Evolutionary conservation across 2,888 invertebrate genomes (phyloP), one percentile per base, ranked within the genome.

Genomic region (Folsomia candida): DNA sequence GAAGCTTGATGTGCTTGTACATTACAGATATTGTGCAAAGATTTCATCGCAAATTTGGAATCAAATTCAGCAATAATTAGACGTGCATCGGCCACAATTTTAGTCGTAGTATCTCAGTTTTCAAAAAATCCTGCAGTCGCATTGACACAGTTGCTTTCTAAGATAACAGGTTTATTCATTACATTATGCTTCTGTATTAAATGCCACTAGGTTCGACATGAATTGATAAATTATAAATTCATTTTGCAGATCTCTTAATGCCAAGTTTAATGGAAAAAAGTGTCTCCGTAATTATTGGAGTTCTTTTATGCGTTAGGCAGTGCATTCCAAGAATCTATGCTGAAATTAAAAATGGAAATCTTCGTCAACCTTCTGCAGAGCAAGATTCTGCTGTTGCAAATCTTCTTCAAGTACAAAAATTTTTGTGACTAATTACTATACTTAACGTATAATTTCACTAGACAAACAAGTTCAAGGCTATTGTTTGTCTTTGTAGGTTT

Each of bases 31-130:
- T 81, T 93, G 28, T 84, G 91, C 29, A 89, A 88, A 81, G 87
- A 89, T 1, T 87, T 91, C 77, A 82, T 91, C 37, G 85, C 84
- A 0, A 91, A 91, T 81, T 84, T 90, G 67, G 86, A 87, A 51
- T 86, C 86, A 18, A 82, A 80, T 18, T 90, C 91, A 76, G 89
- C 94, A 2, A 90, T 90, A 1, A 89, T 93, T 72, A 86, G 95
- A 71, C 87, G 97, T 76, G 90, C 92, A 26, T 90, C 93, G 29
- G 89, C 94, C 0, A 88, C 87, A 66, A 92, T 92, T 83, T 88
- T 95, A 70, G 88, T 93, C 51, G 88, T 89, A 71, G 87, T 94
- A 68, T 93, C 94, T 83, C 86, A 90, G 72, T 88, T 93, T 84
- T 89, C 54, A 54, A 54, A 54, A 54, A 54, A 54, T 54, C 20